phyloP scores from a whole-genome alignment of 2,888 invertebrate species.

The Bombyx huttoni region DNA sequence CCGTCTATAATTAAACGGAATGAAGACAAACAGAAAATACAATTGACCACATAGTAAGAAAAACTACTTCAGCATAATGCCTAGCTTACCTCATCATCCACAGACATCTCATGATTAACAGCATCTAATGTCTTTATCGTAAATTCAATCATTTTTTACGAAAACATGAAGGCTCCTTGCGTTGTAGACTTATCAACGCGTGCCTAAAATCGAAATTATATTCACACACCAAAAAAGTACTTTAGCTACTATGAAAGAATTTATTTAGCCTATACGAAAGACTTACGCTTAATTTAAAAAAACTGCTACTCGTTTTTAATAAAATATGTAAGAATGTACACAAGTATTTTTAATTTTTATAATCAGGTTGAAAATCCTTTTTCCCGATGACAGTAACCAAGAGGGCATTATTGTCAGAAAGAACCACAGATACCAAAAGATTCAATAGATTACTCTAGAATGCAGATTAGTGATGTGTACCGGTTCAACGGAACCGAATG shows the following conservation, averaged over 20 bases:
- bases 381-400: background rate
- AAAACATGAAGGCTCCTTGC: slow-evolving; percentile 23
- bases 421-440: background rate
- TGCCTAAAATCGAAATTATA: slow-evolving; percentile 15
- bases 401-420: background rate
- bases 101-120: slow-evolving; percentile 84
- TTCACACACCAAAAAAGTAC: slow-evolving; percentile 11
- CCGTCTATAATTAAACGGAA: background rate
- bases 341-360: background rate
- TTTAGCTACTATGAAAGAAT: background rate
- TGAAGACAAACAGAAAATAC: background rate
- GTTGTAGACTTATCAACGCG: slow-evolving; percentile 23
- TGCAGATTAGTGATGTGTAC: no score
- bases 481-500: no score
- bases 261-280: no score
- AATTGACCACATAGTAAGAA: background rate
- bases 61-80: background rate
- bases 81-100: slow-evolving; percentile 84
- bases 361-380: background rate
- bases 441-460: no score
- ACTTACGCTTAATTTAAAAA: no score
- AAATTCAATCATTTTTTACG: slow-evolving; percentile 80
- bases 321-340: background rate
- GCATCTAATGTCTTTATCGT: slow-evolving; percentile 93
- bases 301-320: background rate